These are phyloP conservation scores for Micropterix aruncella DNA, from an alignment of 2,888 invertebrate species.

Conservation along the genomic window DNA sequence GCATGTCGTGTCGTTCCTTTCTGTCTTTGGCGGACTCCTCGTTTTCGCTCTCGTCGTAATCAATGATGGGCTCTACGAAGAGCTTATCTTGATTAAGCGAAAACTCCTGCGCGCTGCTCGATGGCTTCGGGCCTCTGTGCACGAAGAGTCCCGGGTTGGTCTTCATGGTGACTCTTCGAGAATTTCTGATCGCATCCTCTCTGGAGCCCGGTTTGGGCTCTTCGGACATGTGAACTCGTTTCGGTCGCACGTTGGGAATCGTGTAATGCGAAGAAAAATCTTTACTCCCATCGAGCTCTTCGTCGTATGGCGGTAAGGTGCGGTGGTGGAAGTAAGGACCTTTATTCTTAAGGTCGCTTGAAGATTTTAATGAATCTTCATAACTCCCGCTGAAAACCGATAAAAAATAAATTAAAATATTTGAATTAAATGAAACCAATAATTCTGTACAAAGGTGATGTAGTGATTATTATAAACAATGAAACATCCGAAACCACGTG, in stretches of 20 bases:
- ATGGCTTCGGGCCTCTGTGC: neutral
- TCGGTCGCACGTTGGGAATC: conserved; percentile 6
- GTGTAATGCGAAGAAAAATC: conserved; percentile 4
- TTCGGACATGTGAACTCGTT: conserved; percentile 1
- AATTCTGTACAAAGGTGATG: conserved; percentile 1
- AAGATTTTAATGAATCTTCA: conserved; percentile 67
- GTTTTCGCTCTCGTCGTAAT: conserved; percentile 35
- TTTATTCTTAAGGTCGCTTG: conserved; percentile 27
- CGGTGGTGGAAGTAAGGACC: conserved; percentile 8
- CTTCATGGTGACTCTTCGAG: neutral
- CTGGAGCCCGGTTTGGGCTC: neutral
- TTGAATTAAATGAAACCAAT: too few relatives aligned
- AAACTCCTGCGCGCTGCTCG: neutral
- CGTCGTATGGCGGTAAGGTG: conserved; percentile 17
- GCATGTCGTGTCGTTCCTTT: neutral
- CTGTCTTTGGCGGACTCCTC: conserved; percentile 18
- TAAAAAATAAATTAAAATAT: neutral
- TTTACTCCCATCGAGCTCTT: conserved; percentile 6
- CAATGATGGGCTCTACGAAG: conserved; percentile 28
- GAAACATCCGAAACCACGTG: too few relatives aligned
- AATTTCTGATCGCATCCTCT: neutral
- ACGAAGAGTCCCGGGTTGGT: neutral
- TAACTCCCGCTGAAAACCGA: conserved; percentile 49
- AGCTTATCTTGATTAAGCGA: conserved; percentile 8
- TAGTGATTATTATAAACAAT: too few relatives aligned